Evolutionary conservation across 2,888 invertebrate genomes (phyloP).

Genomic region (Epirrita christyi): DNA sequence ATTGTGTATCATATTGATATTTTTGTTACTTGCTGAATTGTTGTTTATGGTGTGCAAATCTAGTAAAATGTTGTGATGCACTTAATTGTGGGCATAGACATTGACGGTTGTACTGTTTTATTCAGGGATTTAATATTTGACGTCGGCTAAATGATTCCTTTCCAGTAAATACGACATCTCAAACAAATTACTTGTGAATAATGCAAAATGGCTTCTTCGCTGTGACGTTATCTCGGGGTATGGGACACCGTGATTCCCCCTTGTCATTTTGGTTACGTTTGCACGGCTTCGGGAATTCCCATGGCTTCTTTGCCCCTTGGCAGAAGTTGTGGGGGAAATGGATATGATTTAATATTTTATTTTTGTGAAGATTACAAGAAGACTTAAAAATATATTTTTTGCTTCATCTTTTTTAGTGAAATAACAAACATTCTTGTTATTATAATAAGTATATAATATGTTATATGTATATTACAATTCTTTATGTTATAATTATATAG

Average conservation of each 20-base stretch:
- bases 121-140: too few relatives aligned
- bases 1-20: too few relatives aligned
- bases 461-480: too few relatives aligned
- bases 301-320: constrained; percentile 41
- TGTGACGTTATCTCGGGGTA: constrained; percentile 18
- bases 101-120: too few relatives aligned
- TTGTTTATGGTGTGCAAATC: too few relatives aligned
- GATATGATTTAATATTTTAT: constrained; percentile 29
- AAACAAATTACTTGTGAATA: constrained; percentile 37
- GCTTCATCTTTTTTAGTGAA: too few relatives aligned
- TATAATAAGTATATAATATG: too few relatives aligned
- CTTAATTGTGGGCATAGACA: too few relatives aligned
- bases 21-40: too few relatives aligned
- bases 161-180: constrained; percentile 22
- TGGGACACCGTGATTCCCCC: constrained; percentile 28
- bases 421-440: too few relatives aligned
- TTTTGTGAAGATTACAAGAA: constrained; percentile 17
- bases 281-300: constrained; percentile 39
- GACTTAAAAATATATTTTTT: constrained; percentile 8
- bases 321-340: constrained; percentile 28
- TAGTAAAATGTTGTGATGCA: too few relatives aligned
- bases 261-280: constrained; percentile 34
- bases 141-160: constrained; percentile 12
- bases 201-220: constrained; percentile 26
- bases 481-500: too few relatives aligned